phyloP scores from a whole-genome alignment of 2,113 vertebrate genomes.

The Dermatemys mawii region DNA sequence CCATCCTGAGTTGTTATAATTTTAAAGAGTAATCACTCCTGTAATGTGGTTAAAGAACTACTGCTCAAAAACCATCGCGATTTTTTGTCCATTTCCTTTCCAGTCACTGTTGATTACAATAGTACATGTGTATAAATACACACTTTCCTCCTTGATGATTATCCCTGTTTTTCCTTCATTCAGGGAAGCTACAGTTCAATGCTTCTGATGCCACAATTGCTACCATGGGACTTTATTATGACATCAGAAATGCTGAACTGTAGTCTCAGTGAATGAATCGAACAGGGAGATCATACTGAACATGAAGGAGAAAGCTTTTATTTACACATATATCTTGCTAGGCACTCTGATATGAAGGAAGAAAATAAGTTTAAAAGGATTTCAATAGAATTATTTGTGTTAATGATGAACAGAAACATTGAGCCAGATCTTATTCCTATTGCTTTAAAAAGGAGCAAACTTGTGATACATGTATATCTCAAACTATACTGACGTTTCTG shows the following conservation, averaged over 20 bases:
- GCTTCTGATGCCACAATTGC: conserved; percentile 34
- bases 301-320: background rate
- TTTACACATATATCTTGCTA: background rate
- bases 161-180: conserved; percentile 36
- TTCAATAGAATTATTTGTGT: background rate
- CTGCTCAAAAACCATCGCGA: conserved; percentile 14
- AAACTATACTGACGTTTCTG: background rate
- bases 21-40: conserved; percentile 39
- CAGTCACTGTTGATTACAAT: conserved; percentile 3
- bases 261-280: conserved; percentile 46
- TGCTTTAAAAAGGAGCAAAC: background rate
- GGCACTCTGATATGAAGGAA: background rate
- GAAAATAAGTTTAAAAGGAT: background rate
- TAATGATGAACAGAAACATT: background rate
- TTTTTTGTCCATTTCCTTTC: conserved; percentile 26
- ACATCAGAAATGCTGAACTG: conserved; percentile 45
- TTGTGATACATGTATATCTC: background rate
- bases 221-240: conserved; percentile 47
- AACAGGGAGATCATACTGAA: background rate
- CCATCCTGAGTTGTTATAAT: background rate
- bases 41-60: background rate
- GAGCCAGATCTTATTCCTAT: background rate
- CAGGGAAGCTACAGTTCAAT: conserved; percentile 42
- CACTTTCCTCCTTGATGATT: conserved; percentile 17
- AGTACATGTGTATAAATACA: background rate